Conservation (phyloP, 2,113 vertebrate genomes). For the Pristiophorus japonicus region DNA sequence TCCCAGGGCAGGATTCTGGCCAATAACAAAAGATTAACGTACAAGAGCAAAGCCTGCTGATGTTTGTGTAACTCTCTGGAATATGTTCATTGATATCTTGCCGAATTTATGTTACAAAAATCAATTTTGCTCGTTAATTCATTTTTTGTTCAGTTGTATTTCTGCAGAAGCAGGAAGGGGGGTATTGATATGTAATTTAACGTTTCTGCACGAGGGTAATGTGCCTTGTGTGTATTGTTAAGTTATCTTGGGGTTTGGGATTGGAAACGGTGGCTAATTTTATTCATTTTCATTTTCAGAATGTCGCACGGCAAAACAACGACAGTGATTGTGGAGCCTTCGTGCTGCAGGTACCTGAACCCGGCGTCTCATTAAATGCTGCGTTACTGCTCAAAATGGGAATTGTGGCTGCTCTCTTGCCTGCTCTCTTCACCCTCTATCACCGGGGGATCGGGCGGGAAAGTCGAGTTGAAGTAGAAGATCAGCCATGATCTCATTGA, state of each 20-base stretch:
- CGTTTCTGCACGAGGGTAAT: not conserved
- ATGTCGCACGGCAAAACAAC: conserved; percentile 84
- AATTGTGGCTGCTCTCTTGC: too few species aligned
- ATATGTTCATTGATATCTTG: not conserved
- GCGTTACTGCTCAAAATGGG: too few species aligned
- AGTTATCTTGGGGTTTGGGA: not conserved
- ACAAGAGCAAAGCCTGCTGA: not conserved
- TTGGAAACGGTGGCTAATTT: not conserved
- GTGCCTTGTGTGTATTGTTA: not conserved
- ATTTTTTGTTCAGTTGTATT: not conserved
- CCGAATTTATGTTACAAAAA: too few species aligned
- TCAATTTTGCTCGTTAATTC: not conserved
- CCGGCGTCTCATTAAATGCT: too few species aligned
- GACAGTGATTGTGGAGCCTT: conserved; percentile 90
- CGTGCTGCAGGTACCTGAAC: conserved; percentile 75
- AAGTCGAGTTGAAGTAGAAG: too few species aligned
- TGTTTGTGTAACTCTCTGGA: not conserved
- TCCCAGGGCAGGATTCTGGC: not conserved
- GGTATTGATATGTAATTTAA: not conserved
- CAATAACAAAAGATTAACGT: not conserved
- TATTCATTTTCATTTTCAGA: conserved; percentile 53
- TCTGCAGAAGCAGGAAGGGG: not conserved
- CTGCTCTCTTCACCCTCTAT: not conserved
- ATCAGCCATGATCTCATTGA: too few species aligned
- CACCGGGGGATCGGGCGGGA: too few species aligned